These are phyloP conservation scores for Nettapus auritus DNA, from an alignment of 2,113 vertebrate genomes.

Conservation along the genomic window DNA sequence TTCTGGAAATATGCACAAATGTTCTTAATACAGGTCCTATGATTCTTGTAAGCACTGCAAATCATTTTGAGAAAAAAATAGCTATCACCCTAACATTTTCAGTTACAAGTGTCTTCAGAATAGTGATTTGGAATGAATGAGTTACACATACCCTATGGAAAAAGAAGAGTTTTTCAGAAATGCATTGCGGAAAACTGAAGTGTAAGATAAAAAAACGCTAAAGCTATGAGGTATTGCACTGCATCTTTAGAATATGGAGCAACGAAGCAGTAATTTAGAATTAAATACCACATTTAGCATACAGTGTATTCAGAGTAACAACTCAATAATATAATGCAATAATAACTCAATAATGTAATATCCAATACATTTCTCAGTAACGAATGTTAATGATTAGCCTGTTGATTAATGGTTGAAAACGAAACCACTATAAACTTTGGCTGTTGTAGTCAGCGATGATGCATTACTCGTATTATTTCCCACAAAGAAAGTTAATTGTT, in stretches of 20 bases:
- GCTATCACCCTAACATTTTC: background rate
- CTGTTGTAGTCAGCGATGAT: background rate
- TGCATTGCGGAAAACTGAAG: fast-evolving
- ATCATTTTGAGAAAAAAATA: background rate
- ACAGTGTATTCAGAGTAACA: constrained; percentile 4
- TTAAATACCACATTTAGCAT: constrained; percentile 15
- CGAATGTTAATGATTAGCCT: constrained; percentile 12
- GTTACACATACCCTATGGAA: fast-evolving
- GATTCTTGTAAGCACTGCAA: background rate
- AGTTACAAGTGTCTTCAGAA: background rate
- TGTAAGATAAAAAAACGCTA: fast-evolving
- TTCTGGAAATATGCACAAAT: background rate
- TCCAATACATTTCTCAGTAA: background rate
- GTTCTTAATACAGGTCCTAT: background rate
- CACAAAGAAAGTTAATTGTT: background rate
- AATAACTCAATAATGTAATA: constrained; percentile 38
- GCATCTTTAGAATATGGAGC: background rate
- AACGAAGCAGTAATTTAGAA: constrained; percentile 7
- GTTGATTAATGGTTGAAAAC: constrained; percentile 44
- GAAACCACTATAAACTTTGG: background rate
- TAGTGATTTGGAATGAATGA: background rate
- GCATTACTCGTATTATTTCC: constrained; percentile 24
- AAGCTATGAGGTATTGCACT: background rate
- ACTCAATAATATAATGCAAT: constrained; percentile 40
- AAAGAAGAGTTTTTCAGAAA: background rate